Conservation (phyloP, 2,797 vertebrate species). For the Megaceryle alcyon region DNA sequence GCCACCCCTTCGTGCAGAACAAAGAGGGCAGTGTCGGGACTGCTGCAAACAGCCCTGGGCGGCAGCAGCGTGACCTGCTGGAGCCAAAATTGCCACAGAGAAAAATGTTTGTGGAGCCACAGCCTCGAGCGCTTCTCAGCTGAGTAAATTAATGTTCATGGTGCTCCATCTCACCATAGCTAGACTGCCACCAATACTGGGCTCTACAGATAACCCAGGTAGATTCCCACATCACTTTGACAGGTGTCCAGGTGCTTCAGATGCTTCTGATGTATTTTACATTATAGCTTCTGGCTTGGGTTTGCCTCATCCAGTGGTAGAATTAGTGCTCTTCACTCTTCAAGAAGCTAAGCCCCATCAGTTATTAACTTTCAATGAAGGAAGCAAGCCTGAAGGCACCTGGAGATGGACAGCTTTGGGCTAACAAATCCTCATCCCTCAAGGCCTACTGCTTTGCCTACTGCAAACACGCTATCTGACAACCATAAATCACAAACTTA, state of each 20-base stretch:
- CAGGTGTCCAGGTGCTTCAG: neutral
- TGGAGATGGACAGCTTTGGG: conserved; percentile 14
- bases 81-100: conserved; percentile 2
- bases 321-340: accelerated
- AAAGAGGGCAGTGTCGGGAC: conserved; percentile 11
- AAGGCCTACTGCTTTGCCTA: neutral
- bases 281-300: neutral
- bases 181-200: neutral
- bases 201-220: neutral
- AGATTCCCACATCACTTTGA: neutral
- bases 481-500: conserved; percentile 27
- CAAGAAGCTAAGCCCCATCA: neutral
- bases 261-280: neutral
- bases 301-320: neutral
- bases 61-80: neutral
- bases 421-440: neutral
- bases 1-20: neutral
- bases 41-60: neutral
- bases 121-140: neutral
- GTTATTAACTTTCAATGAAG: neutral
- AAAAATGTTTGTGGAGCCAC: neutral
- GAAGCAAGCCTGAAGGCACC: neutral
- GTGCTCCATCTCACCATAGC: neutral
- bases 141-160: neutral
- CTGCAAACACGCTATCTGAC: conserved; percentile 28